Conservation (phyloP, 2,113 vertebrate genomes). For the Tursiops truncatus region DNA sequence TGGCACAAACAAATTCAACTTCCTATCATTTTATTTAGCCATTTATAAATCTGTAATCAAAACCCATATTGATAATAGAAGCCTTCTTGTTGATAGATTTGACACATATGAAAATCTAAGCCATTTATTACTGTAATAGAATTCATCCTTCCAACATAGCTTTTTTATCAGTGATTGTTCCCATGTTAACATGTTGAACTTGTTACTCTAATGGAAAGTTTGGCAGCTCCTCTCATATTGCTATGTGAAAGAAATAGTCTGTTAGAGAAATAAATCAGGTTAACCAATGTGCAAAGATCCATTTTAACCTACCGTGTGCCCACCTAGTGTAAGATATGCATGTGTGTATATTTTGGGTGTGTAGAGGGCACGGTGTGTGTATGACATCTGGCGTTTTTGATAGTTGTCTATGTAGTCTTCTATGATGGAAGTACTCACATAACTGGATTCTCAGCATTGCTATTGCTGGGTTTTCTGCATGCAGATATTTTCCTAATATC, state of each 20-base stretch:
- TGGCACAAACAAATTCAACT: background rate
- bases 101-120: slow-evolving; percentile 66
- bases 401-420: background rate
- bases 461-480: background rate
- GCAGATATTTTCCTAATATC: background rate
- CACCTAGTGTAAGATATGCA: background rate
- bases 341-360: background rate
- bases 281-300: background rate
- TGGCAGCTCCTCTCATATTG: background rate
- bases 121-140: slow-evolving; percentile 41
- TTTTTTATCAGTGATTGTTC: slow-evolving; percentile 52
- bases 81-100: slow-evolving; percentile 33
- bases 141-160: slow-evolving; percentile 34
- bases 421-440: background rate
- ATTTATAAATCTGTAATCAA: slow-evolving; percentile 10
- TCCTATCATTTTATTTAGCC: background rate
- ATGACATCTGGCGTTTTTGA: background rate
- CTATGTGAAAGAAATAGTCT: slow-evolving; percentile 1
- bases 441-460: background rate
- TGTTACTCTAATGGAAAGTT: slow-evolving; percentile 50
- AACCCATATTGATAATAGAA: background rate
- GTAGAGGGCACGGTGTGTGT: background rate
- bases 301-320: background rate
- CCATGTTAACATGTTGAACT: slow-evolving; percentile 12
- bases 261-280: slow-evolving; percentile 18